A percentile compares a stretch with the other conserved stretches of the same genome.
phyloP scores from a whole-genome alignment of 2,888 invertebrate species.

The Chrysolina oricalcia region DNA sequence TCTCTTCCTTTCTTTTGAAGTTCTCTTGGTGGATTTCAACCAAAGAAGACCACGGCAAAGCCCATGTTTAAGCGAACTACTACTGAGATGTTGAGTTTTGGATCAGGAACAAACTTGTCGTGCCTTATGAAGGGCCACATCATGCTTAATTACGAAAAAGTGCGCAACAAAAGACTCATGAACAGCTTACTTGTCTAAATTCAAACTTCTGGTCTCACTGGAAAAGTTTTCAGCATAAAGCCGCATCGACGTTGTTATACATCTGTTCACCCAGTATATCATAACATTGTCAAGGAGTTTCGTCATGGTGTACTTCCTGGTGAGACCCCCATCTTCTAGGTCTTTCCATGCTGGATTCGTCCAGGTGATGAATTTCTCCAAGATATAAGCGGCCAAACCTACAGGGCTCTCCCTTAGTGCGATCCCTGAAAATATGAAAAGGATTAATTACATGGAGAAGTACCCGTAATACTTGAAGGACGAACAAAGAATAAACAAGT shows the following conservation, averaged over 20 bases:
- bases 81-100: no score
- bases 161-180: no score
- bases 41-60: no score
- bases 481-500: background rate
- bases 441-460: background rate
- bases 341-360: constrained; percentile 74
- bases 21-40: no score
- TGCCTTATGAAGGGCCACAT: no score
- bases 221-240: constrained; percentile 81
- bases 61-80: no score
- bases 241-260: constrained; percentile 83
- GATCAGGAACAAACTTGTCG: no score
- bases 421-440: constrained; percentile 72
- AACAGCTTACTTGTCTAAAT: constrained; percentile 26
- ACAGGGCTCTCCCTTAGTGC: constrained; percentile 85
- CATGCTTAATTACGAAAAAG: no score
- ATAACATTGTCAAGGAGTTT: constrained; percentile 85
- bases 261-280: constrained; percentile 86
- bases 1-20: no score
- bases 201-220: background rate
- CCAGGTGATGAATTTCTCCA: constrained; percentile 91
- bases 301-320: constrained; percentile 80
- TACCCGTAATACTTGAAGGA: constrained; percentile 2
- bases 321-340: constrained; percentile 79
- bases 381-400: constrained; percentile 90